These are phyloP conservation scores for Diarsia dahlii DNA, from an alignment of 2,888 invertebrate species.

Conservation along the genomic window DNA sequence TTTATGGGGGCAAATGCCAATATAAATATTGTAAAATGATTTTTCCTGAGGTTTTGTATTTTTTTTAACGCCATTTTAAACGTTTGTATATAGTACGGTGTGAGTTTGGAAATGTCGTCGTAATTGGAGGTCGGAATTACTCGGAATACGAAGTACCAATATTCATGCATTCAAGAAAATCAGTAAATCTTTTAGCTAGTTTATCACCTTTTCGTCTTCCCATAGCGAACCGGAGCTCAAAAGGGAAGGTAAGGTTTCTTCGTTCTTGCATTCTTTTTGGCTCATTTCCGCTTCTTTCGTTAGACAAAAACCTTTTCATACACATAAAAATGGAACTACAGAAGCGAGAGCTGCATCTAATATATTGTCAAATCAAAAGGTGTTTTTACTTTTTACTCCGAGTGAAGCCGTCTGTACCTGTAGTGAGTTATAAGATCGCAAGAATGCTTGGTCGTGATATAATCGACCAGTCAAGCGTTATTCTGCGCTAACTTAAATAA, in stretches of 20 bases:
- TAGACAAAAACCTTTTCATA: conserved; percentile 4
- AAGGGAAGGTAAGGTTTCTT: neutral
- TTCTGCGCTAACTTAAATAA: conserved; percentile 29
- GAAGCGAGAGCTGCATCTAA: conserved; percentile 15
- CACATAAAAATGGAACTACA: conserved; percentile 16
- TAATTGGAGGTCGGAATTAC: neutral
- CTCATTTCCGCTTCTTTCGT: neutral
- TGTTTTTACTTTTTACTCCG: conserved; percentile 46
- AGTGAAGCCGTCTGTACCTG: conserved; percentile 52
- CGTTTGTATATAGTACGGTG: neutral
- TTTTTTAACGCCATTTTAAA: neutral
- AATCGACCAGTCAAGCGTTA: conserved; percentile 38
- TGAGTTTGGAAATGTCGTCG: conserved; percentile 16
- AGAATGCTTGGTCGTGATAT: conserved; percentile 52
- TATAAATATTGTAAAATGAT: neutral
- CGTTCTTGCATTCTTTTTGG: neutral
- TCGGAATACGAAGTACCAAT: neutral
- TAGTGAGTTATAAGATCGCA: conserved; percentile 49
- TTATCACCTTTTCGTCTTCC: neutral
- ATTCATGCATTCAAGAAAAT: neutral
- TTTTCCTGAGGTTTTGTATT: neutral
- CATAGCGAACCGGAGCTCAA: neutral
- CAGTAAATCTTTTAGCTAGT: neutral
- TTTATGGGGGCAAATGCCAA: neutral
- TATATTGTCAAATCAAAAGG: conserved; percentile 20